Evolutionary conservation across 1,140 invertebrate genomes (phyloP).

Genomic region (Penaeus japonicus): DNA sequence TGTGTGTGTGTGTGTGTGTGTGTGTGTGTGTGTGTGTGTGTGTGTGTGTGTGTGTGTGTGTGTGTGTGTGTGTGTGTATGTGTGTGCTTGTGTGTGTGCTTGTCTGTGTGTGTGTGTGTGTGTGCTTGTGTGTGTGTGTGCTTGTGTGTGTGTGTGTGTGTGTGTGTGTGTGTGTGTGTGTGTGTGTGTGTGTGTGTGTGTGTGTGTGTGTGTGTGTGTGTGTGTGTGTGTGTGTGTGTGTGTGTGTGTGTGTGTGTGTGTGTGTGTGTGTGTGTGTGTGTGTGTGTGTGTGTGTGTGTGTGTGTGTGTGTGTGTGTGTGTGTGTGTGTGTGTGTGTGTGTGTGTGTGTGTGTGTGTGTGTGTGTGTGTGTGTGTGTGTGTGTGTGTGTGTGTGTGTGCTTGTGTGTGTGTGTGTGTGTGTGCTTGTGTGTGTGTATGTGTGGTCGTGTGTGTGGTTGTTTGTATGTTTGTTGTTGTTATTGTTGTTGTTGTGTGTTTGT

Average conservation of each 20-base stretch:
- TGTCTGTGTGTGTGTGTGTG: not conserved
- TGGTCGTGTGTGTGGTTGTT: not conserved
- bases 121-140: not conserved
- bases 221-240: not conserved
- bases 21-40: not conserved
- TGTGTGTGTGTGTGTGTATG: conserved; percentile 15
- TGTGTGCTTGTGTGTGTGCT: not conserved
- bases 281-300: too few relatives aligned
- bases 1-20: too few relatives aligned
- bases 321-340: not conserved
- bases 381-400: not conserved
- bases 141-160: not conserved
- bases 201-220: conserved; percentile 11
- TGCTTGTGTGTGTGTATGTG: not conserved
- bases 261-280: too few relatives aligned
- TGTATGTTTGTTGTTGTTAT: too few relatives aligned
- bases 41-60: not conserved
- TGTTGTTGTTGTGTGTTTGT: too few relatives aligned
- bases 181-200: not conserved
- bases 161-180: not conserved
- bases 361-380: not conserved
- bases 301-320: too few relatives aligned
- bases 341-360: conserved; percentile 1
- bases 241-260: too few relatives aligned
- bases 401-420: not conserved